Evolutionary conservation across 2,797 vertebrate genomes (phyloP).

Genomic region (Choloepus didactylus): DNA sequence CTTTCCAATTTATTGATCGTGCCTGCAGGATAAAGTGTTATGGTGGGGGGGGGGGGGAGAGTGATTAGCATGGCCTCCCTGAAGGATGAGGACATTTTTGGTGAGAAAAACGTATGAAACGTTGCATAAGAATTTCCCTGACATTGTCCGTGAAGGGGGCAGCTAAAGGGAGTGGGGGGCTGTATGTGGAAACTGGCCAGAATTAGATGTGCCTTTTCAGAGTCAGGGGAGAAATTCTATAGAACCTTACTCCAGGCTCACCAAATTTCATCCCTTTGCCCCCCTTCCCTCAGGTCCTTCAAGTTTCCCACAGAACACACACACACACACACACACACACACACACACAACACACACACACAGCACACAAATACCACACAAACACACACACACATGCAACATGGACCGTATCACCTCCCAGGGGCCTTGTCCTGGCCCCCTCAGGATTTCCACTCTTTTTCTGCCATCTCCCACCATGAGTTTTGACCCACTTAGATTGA

Average conservation of each 20-base stretch:
- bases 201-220: not conserved
- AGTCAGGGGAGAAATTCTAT: not conserved
- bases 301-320: not conserved
- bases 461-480: not conserved
- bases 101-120: not conserved
- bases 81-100: not conserved
- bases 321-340: not conserved
- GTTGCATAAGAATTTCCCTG: not conserved
- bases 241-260: no score
- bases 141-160: not conserved
- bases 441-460: not conserved
- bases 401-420: no score
- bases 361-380: not conserved
- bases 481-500: not conserved
- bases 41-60: not conserved
- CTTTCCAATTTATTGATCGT: not conserved
- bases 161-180: not conserved
- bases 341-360: not conserved
- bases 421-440: not conserved
- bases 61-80: not conserved
- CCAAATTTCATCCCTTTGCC: not conserved
- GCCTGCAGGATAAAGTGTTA: not conserved
- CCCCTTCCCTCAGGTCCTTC: not conserved
- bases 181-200: not conserved
- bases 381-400: not conserved